Percentiles rank a stretch among this genome's conserved stretches.
phyloP scores from a whole-genome alignment of 2,888 invertebrate genomes.

The Caenorhabditis sulstoni region DNA sequence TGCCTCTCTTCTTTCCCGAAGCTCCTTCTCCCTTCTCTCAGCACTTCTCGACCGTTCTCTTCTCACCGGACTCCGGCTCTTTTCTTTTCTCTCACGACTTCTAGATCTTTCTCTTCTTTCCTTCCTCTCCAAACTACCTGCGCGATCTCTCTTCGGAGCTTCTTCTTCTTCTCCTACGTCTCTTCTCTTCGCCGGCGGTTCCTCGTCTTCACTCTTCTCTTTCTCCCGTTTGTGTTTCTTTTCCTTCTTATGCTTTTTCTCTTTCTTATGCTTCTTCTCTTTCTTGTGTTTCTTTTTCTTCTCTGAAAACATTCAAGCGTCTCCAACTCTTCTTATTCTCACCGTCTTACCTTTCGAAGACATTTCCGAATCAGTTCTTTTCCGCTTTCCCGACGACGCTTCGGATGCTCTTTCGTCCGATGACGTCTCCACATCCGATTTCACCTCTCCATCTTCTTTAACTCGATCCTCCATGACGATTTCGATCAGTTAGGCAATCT shows the following conservation, averaged over 20 bases:
- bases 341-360: conserved; percentile 26
- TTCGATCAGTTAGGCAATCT: neutral
- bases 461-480: conserved; percentile 8
- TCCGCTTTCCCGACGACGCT: conserved; percentile 23
- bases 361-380: conserved; percentile 41
- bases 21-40: conserved; percentile 47
- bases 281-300: conserved; percentile 58
- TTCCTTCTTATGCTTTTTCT: conserved; percentile 60
- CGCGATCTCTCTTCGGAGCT: neutral
- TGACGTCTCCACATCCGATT: conserved; percentile 35
- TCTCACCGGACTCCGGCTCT: conserved; percentile 17
- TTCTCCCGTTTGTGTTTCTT: conserved; percentile 62
- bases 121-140: neutral
- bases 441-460: conserved; percentile 48
- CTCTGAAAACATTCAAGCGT: conserved; percentile 12
- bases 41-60: conserved; percentile 45
- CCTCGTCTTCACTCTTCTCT: conserved; percentile 20
- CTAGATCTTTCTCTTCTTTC: conserved; percentile 34
- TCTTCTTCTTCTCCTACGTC: conserved; percentile 5
- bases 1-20: conserved; percentile 32
- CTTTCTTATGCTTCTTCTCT: conserved; percentile 34
- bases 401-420: conserved; percentile 36
- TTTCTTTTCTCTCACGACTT: conserved; percentile 35
- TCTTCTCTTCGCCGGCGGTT: conserved; percentile 34
- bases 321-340: neutral